phyloP scores from a whole-genome alignment of 2,888 invertebrate genomes.

The Acrocera orbiculus region DNA sequence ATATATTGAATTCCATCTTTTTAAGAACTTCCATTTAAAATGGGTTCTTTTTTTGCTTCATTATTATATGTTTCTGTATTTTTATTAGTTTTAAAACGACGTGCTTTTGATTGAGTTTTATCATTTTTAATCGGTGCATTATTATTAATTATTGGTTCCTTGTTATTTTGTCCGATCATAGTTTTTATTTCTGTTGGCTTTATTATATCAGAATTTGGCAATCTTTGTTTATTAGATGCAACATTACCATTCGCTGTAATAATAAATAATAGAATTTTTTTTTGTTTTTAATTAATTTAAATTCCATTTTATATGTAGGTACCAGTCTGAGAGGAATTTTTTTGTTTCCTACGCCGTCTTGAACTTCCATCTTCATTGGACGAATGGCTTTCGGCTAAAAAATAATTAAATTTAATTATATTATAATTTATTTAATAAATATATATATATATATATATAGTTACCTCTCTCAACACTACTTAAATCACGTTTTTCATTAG shows the following conservation, averaged over 20 bases:
- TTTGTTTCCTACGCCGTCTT: constrained; percentile 28
- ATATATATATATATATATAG: constrained; percentile 1
- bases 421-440: neutral
- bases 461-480: constrained; percentile 31
- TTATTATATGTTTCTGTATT: constrained; percentile 15
- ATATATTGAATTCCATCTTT: no score
- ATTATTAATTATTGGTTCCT: constrained; percentile 16
- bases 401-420: neutral
- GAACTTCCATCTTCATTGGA: constrained; percentile 29
- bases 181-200: constrained; percentile 1
- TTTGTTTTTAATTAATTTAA: neutral
- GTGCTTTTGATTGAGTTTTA: constrained; percentile 12
- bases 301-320: neutral
- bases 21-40: constrained; percentile 32
- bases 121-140: constrained; percentile 15
- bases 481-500: constrained; percentile 24
- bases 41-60: constrained; percentile 25
- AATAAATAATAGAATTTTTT: constrained; percentile 4
- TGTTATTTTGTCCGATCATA: neutral
- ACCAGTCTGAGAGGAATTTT: constrained; percentile 26
- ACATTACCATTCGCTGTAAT: constrained; percentile 25
- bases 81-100: constrained; percentile 11
- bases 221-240: constrained; percentile 25
- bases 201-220: constrained; percentile 22
- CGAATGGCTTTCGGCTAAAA: constrained; percentile 30